Conservation (phyloP, 2,797 vertebrate genomes). For the Anableps anableps region DNA sequence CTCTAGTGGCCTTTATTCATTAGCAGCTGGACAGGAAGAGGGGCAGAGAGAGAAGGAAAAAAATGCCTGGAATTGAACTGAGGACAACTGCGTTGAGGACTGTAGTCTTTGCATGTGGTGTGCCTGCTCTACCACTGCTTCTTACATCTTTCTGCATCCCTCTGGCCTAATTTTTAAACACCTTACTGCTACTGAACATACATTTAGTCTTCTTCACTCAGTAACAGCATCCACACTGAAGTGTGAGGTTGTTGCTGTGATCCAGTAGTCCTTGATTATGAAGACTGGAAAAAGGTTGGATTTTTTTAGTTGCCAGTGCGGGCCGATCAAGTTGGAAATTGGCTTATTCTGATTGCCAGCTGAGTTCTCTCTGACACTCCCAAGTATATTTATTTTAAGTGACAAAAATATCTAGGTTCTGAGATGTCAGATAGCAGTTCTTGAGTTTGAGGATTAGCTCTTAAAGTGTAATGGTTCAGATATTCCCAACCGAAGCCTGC, state of each 20-base stretch:
- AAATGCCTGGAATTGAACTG: too few relatives aligned
- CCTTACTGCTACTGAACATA: background rate
- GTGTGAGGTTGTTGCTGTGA: background rate
- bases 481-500: constrained; percentile 41
- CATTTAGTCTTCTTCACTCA: background rate
- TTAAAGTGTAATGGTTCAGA: constrained; percentile 1
- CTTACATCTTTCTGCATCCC: background rate
- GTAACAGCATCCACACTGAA: background rate
- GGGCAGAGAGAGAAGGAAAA: background rate
- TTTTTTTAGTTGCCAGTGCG: background rate
- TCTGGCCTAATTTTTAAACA: background rate
- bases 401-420: constrained; percentile 3
- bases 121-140: too few relatives aligned
- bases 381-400: background rate
- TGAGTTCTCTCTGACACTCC: background rate
- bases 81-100: too few relatives aligned
- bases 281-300: background rate
- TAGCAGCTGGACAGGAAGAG: background rate
- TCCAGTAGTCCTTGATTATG: too few relatives aligned
- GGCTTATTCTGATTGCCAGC: background rate
- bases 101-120: too few relatives aligned
- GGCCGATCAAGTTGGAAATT: background rate
- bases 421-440: constrained; percentile 13
- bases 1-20: background rate
- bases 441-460: constrained; percentile 15